Percentiles rank a stretch among this genome's conserved stretches.
Evolutionary conservation across 2,888 invertebrate species (phyloP).

Genomic region (Melanostoma mellinum): DNA sequence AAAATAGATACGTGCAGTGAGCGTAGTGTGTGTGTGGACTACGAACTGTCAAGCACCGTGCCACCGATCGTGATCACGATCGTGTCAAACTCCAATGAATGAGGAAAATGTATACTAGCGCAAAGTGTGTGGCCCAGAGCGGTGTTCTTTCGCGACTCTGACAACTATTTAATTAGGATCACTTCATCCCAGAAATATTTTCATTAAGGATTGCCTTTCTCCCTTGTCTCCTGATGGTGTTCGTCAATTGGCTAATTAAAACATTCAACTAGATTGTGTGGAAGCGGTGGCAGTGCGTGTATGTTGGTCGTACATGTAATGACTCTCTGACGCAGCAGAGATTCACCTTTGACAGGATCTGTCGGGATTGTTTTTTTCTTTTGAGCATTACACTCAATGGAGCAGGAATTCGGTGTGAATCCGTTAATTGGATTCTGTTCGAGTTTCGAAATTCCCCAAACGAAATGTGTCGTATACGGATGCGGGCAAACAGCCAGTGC

Average conservation of each 20-base stretch:
- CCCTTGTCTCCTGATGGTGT: constrained; percentile 19
- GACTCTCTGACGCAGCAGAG: constrained; percentile 32
- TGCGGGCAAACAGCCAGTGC: constrained; percentile 46
- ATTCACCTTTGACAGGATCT: constrained; percentile 62
- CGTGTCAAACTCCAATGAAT: constrained; percentile 72
- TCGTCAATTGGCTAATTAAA: constrained; percentile 68
- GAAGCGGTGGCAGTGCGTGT: constrained; percentile 13
- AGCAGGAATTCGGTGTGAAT: constrained; percentile 67
- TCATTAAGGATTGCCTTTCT: constrained; percentile 60
- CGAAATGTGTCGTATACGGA: constrained; percentile 35
- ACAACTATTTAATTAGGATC: constrained; percentile 71
- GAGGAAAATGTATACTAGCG: constrained; percentile 62
- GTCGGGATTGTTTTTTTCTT: constrained; percentile 32
- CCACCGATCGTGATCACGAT: constrained; percentile 31
- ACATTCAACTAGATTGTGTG: constrained; percentile 45
- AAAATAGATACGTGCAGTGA: constrained; percentile 58
- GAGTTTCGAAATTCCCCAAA: constrained; percentile 50
- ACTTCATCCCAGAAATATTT: constrained; percentile 69
- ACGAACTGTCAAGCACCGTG: constrained; percentile 24
- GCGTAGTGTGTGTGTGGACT: constrained; percentile 2
- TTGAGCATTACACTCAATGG: background rate
- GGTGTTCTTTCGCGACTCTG: constrained; percentile 60
- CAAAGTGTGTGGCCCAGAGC: constrained; percentile 68
- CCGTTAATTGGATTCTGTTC: constrained; percentile 71
- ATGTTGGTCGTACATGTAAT: background rate